These are phyloP conservation scores for Bradypodion pumilum DNA, from an alignment of 2,797 vertebrate species.

Conservation along the genomic window DNA sequence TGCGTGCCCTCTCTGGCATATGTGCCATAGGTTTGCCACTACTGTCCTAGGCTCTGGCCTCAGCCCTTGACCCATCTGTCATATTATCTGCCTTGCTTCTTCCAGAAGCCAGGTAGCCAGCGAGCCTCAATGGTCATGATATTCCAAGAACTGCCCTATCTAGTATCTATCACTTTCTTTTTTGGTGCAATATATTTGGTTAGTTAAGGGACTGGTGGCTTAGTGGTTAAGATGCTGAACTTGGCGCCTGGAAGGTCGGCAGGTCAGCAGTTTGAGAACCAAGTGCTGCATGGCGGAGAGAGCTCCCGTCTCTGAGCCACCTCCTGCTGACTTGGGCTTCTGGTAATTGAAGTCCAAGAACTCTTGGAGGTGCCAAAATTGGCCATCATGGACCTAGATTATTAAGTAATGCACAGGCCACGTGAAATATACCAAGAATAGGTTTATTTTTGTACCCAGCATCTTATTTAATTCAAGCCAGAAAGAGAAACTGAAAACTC, in stretches of 20 bases:
- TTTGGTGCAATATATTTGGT: too few species aligned
- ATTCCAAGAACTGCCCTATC: neutral
- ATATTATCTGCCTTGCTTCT: neutral
- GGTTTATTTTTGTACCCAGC: neutral
- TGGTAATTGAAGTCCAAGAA: too few species aligned
- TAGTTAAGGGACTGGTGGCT: too few species aligned
- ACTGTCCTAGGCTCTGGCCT: neutral
- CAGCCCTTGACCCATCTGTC: neutral
- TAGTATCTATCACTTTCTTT: neutral
- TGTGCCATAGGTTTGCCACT: too few species aligned
- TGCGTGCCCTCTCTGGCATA: too few species aligned
- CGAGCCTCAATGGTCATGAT: neutral
- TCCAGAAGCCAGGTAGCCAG: neutral
- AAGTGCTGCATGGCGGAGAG: too few species aligned
- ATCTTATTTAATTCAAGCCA: neutral
- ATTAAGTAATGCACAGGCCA: too few species aligned
- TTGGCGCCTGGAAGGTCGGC: too few species aligned
- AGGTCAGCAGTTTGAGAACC: too few species aligned
- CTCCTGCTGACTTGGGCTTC: too few species aligned
- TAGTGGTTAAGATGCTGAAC: too few species aligned
- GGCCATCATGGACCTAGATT: neutral
- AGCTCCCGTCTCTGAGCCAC: too few species aligned
- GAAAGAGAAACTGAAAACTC: neutral
- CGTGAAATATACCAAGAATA: neutral
- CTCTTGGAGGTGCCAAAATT: neutral